Evolutionary conservation across 2,797 vertebrate genomes (phyloP), one percentile per base, ranked within the genome.

Genomic region (Pseudopleuronectes americanus): DNA sequence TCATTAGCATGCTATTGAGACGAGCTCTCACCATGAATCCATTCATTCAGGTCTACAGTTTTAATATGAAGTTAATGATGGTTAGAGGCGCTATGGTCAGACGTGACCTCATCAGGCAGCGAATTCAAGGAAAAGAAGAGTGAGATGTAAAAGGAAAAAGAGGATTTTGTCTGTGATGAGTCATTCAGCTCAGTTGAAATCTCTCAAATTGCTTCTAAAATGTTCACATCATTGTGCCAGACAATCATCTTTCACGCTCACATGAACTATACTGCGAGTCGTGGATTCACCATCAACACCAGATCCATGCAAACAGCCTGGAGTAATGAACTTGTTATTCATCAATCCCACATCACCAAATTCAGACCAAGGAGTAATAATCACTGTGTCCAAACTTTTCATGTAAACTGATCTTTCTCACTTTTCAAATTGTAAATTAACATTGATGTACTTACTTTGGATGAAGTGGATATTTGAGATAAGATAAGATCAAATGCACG

Each of bases 51-150:
- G 64, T 71, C 45, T 65, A 3, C 66, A 55, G 56, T 69, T 76
- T 84, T 72, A 81, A 85, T 86, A 62, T 57, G 60, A 84, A 75
- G 59, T 72, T 87, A 84, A 88, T 85, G 77, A 80, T 60, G 57
- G 86, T 80, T 51, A 55, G 36, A 12, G 49, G 23, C n/a, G 54
- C 9, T 12, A 45, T 61, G 56, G 76, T 87, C 71, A 36, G 66
- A 76, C 59, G 47, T 9, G 24, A 41, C 78, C 69, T 57, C 28
- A 64, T 55, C 59, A 43, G 57, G 54, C 17, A 66, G 22, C 54
- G 22, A 13, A 33, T 52, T 80, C 9, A 75, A 49, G 22, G 19
- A 45, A 70, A 72, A 63, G 16, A 43, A 57, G 12, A 58, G 12
- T 24, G 55, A 33, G 5, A 33, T 48, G 14, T 0, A 31, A 51